Evolutionary conservation across 2,797 vertebrate species (phyloP), one percentile per base, ranked within the genome.

Genomic region (Merluccius polli): DNA sequence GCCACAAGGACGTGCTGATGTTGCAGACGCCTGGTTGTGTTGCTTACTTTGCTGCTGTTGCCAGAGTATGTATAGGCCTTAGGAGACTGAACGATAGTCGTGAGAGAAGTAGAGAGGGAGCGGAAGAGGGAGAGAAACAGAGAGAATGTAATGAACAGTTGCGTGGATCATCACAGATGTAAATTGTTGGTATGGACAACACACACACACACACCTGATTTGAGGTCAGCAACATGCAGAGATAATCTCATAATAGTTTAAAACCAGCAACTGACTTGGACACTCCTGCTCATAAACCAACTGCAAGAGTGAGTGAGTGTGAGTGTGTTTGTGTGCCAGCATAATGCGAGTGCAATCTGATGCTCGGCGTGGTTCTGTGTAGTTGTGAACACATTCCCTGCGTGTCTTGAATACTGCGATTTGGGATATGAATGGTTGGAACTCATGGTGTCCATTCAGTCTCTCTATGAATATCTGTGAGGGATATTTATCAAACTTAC

Each of bases 371-470:
- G 38, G 38, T 15, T 41, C 38, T 73, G 72, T 48, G 70, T 82
- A 75, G 82, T 80, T 82, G 81, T 73, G 80, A 83, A 87, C 87
- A 85, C 89, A 89, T 92, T 90, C 81, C 74, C 72, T 0, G 73
- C 88, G 10, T 85, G 87, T 84, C 88, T 82, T 77, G 73, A 71
- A 90, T 91, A 90, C 90, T 82, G 81, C 13, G 30, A 73, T 73
- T 81, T 82, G 83, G 84, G 88, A 88, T 89, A 87, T 87, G 85
- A 89, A 88, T 88, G 77, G 76, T 78, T 81, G 83, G 83, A 83
- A 91, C 91, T 90, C 86, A 85, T 77, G 87, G 33, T 67, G 21
- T 52, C 67, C 44, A 33, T 24, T 59, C 48, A n/a, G 48, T n/a
- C 21, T 59, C 18, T 59, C 48, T 59, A n/a, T n/a, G 48, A 59